These are phyloP conservation scores for Datnioides undecimradiatus DNA, from an alignment of 2,113 vertebrate genomes.

Conservation along the genomic window DNA sequence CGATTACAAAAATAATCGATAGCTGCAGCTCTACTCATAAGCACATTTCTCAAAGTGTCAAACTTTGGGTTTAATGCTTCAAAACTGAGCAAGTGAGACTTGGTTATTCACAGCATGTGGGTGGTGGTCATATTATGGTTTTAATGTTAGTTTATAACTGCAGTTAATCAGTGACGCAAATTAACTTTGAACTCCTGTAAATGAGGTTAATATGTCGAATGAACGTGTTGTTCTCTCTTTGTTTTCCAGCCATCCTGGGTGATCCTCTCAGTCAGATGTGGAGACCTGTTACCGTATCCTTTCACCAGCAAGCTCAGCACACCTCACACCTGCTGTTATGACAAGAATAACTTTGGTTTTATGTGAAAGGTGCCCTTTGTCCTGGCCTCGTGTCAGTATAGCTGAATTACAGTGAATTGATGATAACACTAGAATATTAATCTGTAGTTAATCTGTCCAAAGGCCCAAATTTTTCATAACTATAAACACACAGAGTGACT, in stretches of 20 bases:
- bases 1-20: too few relatives aligned
- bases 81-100: neutral
- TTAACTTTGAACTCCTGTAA: neutral
- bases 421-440: neutral
- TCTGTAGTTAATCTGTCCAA: too few relatives aligned
- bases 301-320: conserved; percentile 8
- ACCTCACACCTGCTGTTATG: too few relatives aligned
- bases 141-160: neutral
- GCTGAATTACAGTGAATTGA: too few relatives aligned
- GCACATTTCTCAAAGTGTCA: neutral
- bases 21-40: too few relatives aligned
- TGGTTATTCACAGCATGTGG: neutral
- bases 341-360: too few relatives aligned
- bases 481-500: conserved; percentile 86
- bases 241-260: conserved; percentile 96
- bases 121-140: neutral
- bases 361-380: too few relatives aligned
- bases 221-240: neutral
- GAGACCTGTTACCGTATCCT: conserved; percentile 98
- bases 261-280: conserved; percentile 93
- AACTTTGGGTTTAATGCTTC: neutral
- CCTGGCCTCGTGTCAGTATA: too few relatives aligned
- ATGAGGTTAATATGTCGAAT: neutral
- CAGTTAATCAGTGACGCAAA: too few relatives aligned
- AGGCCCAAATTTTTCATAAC: conserved; percentile 88